Percentiles rank a stretch among this genome's conserved stretches.
Evolutionary conservation across 2,797 vertebrate species (phyloP).

Genomic region (Macroramphosus scolopax): DNA sequence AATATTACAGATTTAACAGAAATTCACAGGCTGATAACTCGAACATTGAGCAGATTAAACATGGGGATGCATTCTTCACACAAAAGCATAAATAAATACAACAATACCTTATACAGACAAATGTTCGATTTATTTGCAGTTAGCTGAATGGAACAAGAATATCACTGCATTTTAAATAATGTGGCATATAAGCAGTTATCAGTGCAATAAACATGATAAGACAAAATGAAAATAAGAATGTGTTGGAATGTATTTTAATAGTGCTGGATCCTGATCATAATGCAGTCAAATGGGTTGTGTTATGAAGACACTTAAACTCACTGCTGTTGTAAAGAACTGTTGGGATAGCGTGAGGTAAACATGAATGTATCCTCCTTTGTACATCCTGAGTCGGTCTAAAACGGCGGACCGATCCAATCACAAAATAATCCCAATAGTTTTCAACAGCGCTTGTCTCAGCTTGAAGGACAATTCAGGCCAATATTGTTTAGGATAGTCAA

Average conservation of each 20-base stretch:
- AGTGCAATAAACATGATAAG: slow-evolving; percentile 55
- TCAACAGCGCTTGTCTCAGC: background rate
- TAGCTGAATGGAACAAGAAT: slow-evolving; percentile 35
- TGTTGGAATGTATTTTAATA: slow-evolving; percentile 51
- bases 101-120: slow-evolving; percentile 29
- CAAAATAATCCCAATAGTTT: no score
- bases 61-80: slow-evolving; percentile 31
- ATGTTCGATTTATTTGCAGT: slow-evolving; percentile 48
- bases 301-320: slow-evolving; percentile 32
- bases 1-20: slow-evolving; percentile 60
- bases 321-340: slow-evolving; percentile 50
- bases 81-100: slow-evolving; percentile 66
- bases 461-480: background rate
- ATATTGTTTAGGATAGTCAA: slow-evolving; percentile 9
- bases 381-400: slow-evolving; percentile 10
- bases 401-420: no score
- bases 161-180: slow-evolving; percentile 52
- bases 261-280: slow-evolving; percentile 20
- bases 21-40: slow-evolving; percentile 62
- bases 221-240: slow-evolving; percentile 15
- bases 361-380: slow-evolving; percentile 11
- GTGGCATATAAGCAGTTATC: slow-evolving; percentile 43
- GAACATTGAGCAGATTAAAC: slow-evolving; percentile 45
- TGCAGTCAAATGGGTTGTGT: slow-evolving; percentile 29
- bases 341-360: slow-evolving; percentile 52